Evolutionary conservation across 2,888 invertebrate genomes (phyloP).

Genomic region (Liposcelis brunnea): DNA sequence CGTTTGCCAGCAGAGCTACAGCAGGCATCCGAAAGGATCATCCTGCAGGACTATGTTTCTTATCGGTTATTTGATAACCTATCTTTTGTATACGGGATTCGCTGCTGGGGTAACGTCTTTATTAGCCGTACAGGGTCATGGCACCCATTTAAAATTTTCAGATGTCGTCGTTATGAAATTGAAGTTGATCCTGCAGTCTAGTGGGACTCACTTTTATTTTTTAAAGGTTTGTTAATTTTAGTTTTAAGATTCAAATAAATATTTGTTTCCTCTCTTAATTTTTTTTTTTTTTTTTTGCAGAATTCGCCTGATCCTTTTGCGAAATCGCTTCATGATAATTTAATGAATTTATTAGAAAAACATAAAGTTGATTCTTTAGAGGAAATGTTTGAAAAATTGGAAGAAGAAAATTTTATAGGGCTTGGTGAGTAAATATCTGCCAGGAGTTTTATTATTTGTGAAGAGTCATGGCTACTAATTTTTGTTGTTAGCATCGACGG

Average conservation of each 20-base stretch:
- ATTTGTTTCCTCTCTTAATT: too few species aligned
- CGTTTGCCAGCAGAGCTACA: conserved; percentile 25
- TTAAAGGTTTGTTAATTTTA: conserved; percentile 6
- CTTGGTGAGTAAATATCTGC: conserved; percentile 19
- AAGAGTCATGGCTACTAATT: too few species aligned
- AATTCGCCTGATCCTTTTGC: neutral
- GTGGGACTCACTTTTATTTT: too few species aligned
- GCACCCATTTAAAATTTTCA: conserved; percentile 14
- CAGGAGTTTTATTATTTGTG: too few species aligned
- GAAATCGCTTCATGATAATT: conserved; percentile 9
- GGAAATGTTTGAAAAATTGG: conserved; percentile 17
- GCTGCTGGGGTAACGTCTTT: conserved; percentile 24
- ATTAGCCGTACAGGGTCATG: conserved; percentile 20
- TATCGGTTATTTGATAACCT: conserved; percentile 22
- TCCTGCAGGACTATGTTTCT: conserved; percentile 21
- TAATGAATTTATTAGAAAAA: conserved; percentile 8
- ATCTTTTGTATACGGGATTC: conserved; percentile 24
- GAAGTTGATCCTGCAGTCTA: conserved; percentile 7
- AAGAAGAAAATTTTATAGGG: conserved; percentile 19
- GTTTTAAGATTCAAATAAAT: too few species aligned
- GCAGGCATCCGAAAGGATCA: conserved; percentile 21
- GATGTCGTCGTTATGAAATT: conserved; percentile 17
- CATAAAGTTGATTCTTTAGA: conserved; percentile 15
- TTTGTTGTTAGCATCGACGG: neutral
- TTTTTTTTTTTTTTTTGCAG: neutral